A percentile compares a stretch with the other conserved stretches of the same genome.
Evolutionary conservation across 2,888 invertebrate species (phyloP).

Genomic region (Oscheius sp.): DNA sequence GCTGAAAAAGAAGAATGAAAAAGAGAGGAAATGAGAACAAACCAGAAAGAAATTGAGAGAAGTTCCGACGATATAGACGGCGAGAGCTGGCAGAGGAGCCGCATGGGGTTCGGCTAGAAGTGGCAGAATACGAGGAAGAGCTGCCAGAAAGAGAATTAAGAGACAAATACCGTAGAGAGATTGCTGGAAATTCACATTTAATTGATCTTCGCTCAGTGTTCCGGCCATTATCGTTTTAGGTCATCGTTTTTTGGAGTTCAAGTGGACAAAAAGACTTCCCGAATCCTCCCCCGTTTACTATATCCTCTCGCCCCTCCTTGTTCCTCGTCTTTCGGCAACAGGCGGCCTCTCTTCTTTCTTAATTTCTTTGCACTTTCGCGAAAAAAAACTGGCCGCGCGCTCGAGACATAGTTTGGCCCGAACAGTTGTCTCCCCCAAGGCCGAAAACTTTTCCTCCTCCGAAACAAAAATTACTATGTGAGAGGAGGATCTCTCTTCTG

Average conservation of each 20-base stretch:
- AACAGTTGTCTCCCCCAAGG: conserved; percentile 29
- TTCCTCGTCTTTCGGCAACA: not conserved
- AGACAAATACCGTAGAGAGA: conserved; percentile 66
- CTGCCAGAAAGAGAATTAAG: conserved; percentile 63
- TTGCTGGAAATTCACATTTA: conserved; percentile 52
- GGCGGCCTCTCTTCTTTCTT: conserved; percentile 24
- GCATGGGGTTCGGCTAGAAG: conserved; percentile 47
- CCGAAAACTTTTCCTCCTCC: conserved; percentile 6
- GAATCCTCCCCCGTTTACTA: not conserved
- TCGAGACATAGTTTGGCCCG: conserved; percentile 26
- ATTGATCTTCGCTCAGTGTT: not conserved
- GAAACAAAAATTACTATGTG: conserved; percentile 25
- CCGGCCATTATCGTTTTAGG: not conserved
- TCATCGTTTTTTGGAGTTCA: too few relatives aligned
- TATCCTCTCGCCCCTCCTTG: conserved; percentile 1
- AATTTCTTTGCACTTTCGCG: conserved; percentile 30
- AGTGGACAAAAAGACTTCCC: too few relatives aligned
- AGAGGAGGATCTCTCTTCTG: not conserved
- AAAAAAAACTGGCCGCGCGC: conserved; percentile 27
- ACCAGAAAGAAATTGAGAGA: conserved; percentile 65
- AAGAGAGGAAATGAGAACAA: not conserved
- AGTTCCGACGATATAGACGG: conserved; percentile 60
- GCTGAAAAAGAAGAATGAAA: not conserved
- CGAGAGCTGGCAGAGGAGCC: conserved; percentile 58
- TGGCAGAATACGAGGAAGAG: conserved; percentile 56